Percentiles rank a stretch among this genome's conserved stretches.
Evolutionary conservation across 2,888 invertebrate species (phyloP).

Genomic region (Oligia latruncula): DNA sequence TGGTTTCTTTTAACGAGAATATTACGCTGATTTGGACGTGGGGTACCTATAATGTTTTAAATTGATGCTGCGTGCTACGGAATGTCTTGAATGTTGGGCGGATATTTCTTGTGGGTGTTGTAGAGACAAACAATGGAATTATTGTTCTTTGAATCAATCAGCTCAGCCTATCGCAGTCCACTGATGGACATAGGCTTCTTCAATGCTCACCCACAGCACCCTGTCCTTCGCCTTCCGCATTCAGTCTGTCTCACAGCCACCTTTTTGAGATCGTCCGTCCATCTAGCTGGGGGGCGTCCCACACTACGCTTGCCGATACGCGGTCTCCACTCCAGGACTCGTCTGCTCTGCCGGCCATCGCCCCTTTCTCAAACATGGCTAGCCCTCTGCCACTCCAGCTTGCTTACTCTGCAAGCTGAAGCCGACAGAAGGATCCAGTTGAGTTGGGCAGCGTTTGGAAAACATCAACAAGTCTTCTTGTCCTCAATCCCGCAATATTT

Average conservation of each 20-base stretch:
- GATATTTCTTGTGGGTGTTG: neutral
- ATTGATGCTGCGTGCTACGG: neutral
- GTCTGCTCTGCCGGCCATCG: no score
- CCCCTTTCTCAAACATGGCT: neutral
- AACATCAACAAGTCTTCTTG: neutral
- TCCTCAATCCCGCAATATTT: neutral
- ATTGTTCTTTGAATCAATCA: neutral
- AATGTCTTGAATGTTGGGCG: neutral
- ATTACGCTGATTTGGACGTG: conserved; percentile 42
- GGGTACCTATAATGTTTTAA: conserved; percentile 5
- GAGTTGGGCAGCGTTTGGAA: neutral
- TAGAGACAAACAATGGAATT: neutral
- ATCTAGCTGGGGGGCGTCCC: neutral
- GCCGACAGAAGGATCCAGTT: neutral
- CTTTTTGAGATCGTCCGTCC: neutral
- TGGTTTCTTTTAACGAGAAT: conserved; percentile 52
- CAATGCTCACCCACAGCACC: no score
- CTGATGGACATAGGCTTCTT: neutral
- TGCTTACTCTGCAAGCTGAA: neutral
- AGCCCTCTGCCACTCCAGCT: neutral
- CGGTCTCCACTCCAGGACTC: neutral
- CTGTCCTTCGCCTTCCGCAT: neutral
- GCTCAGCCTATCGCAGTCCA: neutral
- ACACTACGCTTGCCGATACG: neutral
- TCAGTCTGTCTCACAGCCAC: neutral